Base-by-base conservation (phyloP, 2,888 invertebrate species). In the Trisateles emortualis region DNA sequence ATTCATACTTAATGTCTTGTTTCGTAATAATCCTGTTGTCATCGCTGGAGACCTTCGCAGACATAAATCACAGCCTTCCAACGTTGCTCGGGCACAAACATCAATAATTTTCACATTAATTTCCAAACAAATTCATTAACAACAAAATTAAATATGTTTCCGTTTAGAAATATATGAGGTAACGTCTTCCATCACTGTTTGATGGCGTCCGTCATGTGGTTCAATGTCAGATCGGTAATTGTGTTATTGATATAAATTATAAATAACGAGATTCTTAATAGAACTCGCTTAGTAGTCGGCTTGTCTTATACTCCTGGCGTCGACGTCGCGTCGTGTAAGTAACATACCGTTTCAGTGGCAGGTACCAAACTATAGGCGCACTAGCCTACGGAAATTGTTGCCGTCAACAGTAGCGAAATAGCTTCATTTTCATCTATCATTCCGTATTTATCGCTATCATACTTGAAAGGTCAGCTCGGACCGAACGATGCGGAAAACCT, bases 101-200 rank as follows among this genome's bases (percentile, higher is more conserved):
- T 59, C 44, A 40, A 57, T 64, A 56, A 61, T 52, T 47, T 60
- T 52, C 17, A 50, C 58, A 68, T 66, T 49, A 55, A 52, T 73
- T 63, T 60, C 64, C 44, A 42, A 64, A 64, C 54, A 39, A 36
- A 61, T 43, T 57, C 43, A 54, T 55, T 51, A 51, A 19, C 17
- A 16, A 52, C 33, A 33, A 50, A 44, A 55, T 68, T 68, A 64
- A 54, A 56, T 64, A 33, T 33, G 13, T 14, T 45, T 44, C 35
- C 16, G 26, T 36, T 16, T 16, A n/a, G n/a, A 26, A 13, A 24
- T 26, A 26, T 33, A 30, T 48, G 13, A 24, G 14, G 41, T 26
- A 48, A 48, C 48, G 26, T 41, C 24, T 40, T 30, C 30, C 26
- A 24, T 17, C 46, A 47, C 26, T 45, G 16, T 8, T 4, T n/a